These are phyloP conservation scores for Nasonia longicornis DNA, from an alignment of 1,140 invertebrate species.

Conservation along the genomic window DNA sequence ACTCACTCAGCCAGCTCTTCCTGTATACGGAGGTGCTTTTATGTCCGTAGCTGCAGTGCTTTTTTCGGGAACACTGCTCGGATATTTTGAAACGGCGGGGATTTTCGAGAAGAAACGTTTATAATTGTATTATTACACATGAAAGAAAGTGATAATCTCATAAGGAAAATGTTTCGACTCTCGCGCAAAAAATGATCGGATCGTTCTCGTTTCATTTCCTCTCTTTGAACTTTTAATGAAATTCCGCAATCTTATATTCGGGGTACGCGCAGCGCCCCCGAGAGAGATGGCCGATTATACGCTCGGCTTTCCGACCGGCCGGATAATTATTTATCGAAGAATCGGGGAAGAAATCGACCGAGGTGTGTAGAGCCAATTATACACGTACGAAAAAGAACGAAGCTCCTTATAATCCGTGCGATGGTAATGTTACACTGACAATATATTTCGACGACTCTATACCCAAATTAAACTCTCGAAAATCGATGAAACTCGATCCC, in stretches of 20 bases:
- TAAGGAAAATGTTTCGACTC: neutral
- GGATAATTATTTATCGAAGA: constrained; percentile 22
- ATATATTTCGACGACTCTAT: neutral
- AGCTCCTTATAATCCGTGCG: too few relatives aligned
- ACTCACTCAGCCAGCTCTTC: neutral
- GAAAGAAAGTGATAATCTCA: constrained; percentile 28
- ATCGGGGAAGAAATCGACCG: neutral
- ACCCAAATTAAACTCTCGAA: neutral
- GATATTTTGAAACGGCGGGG: neutral
- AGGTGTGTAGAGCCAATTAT: neutral
- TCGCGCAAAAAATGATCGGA: constrained; percentile 3
- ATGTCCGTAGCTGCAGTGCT: too few relatives aligned
- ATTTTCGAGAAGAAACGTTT: neutral
- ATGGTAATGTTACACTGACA: too few relatives aligned
- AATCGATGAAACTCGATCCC: neutral
- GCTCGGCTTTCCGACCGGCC: neutral
- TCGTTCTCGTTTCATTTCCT: too few relatives aligned
- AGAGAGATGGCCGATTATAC: neutral
- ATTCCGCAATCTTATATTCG: constrained; percentile 28
- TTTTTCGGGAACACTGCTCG: neutral
- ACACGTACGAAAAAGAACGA: too few relatives aligned
- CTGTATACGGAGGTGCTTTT: neutral
- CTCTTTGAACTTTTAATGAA: constrained; percentile 26
- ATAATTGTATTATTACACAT: too few relatives aligned
- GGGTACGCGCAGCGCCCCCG: neutral